Percentiles rank a stretch among this genome's conserved stretches.
phyloP scores from a whole-genome alignment of 1,140 invertebrate species.

The Copidosoma floridanum region DNA sequence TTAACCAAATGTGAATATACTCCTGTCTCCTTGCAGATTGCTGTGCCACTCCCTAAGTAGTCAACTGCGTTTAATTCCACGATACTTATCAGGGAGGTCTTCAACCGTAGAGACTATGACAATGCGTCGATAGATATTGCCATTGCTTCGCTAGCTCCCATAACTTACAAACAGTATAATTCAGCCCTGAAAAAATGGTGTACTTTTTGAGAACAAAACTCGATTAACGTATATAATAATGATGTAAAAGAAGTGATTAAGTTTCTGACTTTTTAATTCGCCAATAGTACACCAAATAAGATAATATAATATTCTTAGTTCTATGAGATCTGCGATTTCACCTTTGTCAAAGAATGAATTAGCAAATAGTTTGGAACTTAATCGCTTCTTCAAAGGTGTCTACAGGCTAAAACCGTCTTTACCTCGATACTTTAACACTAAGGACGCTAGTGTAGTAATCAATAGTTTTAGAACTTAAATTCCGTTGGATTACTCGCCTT shows the following conservation, averaged over 20 bases:
- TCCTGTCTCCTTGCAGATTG: background rate
- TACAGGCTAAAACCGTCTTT: constrained; percentile 30
- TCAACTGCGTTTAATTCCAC: background rate
- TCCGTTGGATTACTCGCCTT: constrained; percentile 16
- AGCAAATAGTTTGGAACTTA: constrained; percentile 16
- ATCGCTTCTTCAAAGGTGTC: constrained; percentile 34
- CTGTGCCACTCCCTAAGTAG: background rate
- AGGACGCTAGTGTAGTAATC: constrained; percentile 32
- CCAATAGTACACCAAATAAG: constrained; percentile 22
- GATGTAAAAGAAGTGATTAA: too few relatives aligned
- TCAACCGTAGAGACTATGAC: background rate
- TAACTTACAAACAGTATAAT: background rate
- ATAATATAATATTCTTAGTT: constrained; percentile 33
- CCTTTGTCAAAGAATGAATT: constrained; percentile 10
- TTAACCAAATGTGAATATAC: background rate
- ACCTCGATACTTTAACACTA: constrained; percentile 35
- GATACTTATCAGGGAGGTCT: background rate
- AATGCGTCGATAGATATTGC: background rate
- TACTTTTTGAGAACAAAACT: too few relatives aligned
- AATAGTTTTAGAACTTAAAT: too few relatives aligned
- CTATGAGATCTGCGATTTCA: constrained; percentile 21
- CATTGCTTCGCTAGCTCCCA: background rate
- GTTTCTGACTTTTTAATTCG: background rate
- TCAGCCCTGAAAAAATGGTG: too few relatives aligned
- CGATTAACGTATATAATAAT: too few relatives aligned